A percentile compares a stretch with the other conserved stretches of the same genome.
Conservation (phyloP, 1,140 invertebrate genomes). For the Coenobita brevimanus region DNA sequence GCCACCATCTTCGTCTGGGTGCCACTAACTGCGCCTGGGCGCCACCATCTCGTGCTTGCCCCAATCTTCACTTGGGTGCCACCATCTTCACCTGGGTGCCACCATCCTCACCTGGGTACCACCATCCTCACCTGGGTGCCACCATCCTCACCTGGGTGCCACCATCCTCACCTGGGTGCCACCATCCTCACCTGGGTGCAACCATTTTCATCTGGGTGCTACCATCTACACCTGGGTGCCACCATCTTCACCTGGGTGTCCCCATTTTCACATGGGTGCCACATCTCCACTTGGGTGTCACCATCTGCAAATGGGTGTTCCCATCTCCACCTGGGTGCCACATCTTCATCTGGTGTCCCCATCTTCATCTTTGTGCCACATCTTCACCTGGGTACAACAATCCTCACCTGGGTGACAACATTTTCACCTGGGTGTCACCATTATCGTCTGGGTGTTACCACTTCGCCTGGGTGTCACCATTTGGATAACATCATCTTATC, state of each 20-base stretch:
- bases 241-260: neutral
- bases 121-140: neutral
- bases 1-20: too few species aligned
- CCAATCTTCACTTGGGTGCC: neutral
- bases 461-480: conserved; percentile 2
- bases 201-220: too few species aligned
- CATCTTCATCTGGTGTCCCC: too few species aligned
- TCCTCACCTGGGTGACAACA: conserved; percentile 1
- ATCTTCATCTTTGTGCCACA: neutral
- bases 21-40: too few species aligned
- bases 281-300: too few species aligned
- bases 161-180: too few species aligned
- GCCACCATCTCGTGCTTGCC: too few species aligned
- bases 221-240: neutral
- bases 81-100: neutral
- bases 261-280: neutral
- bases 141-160: too few species aligned
- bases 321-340: too few species aligned
- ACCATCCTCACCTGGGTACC: conserved; percentile 5
- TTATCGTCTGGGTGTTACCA: neutral
- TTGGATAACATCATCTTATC: too few species aligned
- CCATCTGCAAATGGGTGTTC: too few species aligned
- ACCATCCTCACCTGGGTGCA: too few species aligned
- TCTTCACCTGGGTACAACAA: neutral
- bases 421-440: neutral